Conservation (phyloP, 2,888 invertebrate species). For the Agriopis marginaria region DNA sequence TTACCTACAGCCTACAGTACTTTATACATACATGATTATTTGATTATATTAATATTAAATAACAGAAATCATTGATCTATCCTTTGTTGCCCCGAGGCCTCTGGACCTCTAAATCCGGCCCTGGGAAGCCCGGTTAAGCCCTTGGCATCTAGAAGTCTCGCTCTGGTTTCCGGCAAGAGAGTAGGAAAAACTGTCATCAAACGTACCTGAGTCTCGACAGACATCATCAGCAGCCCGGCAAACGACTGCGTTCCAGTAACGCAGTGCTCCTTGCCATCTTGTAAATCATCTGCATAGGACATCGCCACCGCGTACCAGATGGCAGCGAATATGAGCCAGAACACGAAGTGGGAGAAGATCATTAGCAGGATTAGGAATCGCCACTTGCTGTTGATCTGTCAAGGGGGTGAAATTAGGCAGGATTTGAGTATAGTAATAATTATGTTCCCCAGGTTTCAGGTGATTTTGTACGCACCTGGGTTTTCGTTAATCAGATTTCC, state of each 20-base stretch:
- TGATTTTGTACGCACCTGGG: background rate
- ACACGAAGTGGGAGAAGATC: conserved; percentile 87
- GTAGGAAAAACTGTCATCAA: background rate
- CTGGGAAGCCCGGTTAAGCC: too few relatives aligned
- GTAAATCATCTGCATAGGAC: conserved; percentile 92
- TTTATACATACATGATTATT: too few relatives aligned
- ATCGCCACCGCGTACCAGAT: conserved; percentile 91
- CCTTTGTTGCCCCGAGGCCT: too few relatives aligned
- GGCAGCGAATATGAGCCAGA: conserved; percentile 92
- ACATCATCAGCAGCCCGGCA: conserved; percentile 91
- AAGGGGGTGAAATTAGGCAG: background rate
- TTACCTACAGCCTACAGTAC: too few relatives aligned
- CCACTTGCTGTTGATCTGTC: conserved; percentile 90
- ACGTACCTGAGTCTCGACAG: conserved; percentile 93
- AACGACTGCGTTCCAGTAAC: conserved; percentile 87
- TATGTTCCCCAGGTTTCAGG: background rate
- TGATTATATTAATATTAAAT: too few relatives aligned
- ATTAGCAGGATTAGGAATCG: conserved; percentile 89
- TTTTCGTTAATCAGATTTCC: too few relatives aligned
- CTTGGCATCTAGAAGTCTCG: too few relatives aligned
- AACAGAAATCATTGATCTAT: too few relatives aligned
- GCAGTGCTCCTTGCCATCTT: conserved; percentile 87
- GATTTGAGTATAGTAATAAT: background rate
- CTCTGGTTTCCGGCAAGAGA: background rate
- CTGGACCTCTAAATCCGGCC: too few relatives aligned